These are phyloP conservation scores for Anastatus disparis DNA, from an alignment of 1,140 invertebrate genomes.

Conservation along the genomic window DNA sequence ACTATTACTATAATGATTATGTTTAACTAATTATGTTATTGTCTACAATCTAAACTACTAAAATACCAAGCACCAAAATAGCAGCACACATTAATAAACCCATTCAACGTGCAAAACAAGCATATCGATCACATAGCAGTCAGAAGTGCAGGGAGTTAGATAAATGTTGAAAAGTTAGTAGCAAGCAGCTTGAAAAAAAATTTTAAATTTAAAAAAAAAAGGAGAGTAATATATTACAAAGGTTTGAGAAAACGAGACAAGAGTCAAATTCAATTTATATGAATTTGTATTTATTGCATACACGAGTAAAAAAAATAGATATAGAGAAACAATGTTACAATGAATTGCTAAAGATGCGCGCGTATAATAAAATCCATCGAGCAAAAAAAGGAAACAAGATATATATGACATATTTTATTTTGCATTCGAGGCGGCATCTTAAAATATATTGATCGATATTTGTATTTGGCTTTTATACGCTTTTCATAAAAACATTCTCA, in stretches of 20 bases:
- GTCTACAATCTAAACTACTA: no score
- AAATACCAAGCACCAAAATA: no score
- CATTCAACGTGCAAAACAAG: conserved; percentile 28
- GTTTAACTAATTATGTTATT: no score
- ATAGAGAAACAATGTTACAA: conserved; percentile 45
- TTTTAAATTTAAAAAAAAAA: conserved; percentile 49
- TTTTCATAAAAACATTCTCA: not conserved
- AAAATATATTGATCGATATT: not conserved
- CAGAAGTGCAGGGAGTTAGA: conserved; percentile 54
- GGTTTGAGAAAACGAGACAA: conserved; percentile 56
- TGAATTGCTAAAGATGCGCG: conserved; percentile 8
- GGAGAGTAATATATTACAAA: conserved; percentile 44
- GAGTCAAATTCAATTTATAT: conserved; percentile 47
- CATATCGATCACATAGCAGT: conserved; percentile 3
- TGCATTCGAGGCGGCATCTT: conserved; percentile 27
- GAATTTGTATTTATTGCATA: conserved; percentile 57
- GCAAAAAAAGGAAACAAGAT: conserved; percentile 14
- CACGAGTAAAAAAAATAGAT: conserved; percentile 41
- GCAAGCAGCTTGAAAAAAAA: conserved; percentile 56
- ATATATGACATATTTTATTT: not conserved
- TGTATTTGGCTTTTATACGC: not conserved
- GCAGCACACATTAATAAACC: no score
- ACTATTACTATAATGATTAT: no score
- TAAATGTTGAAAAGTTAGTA: conserved; percentile 59
- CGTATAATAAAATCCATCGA: conserved; percentile 1